Evolutionary conservation across 2,888 invertebrate genomes (phyloP).

Genomic region (Mayetiola destructor): DNA sequence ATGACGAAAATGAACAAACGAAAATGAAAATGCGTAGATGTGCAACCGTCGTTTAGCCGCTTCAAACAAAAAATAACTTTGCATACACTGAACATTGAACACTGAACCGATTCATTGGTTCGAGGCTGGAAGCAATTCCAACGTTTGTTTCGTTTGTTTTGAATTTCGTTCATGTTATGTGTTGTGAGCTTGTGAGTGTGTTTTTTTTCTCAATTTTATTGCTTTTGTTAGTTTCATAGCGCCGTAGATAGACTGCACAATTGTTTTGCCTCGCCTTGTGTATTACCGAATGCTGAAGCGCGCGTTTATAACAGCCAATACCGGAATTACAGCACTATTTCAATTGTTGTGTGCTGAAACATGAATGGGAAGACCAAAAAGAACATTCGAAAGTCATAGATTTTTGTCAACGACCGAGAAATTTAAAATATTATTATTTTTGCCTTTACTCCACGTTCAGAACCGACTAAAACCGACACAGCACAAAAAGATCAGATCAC

Average conservation of each 20-base stretch:
- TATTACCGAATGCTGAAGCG: background rate
- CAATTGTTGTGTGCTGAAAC: constrained; percentile 10
- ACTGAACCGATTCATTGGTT: too few relatives aligned
- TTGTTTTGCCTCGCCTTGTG: too few relatives aligned
- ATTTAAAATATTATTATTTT: too few relatives aligned
- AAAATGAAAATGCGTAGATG: background rate
- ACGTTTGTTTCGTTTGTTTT: too few relatives aligned
- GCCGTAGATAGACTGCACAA: background rate
- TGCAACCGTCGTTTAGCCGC: background rate
- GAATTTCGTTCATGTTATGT: too few relatives aligned
- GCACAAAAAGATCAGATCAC: too few relatives aligned
- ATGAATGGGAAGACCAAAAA: background rate
- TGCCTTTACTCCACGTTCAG: too few relatives aligned
- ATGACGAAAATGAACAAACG: too few relatives aligned
- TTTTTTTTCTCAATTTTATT: background rate
- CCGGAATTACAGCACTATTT: constrained; percentile 6
- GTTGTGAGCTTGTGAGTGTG: background rate
- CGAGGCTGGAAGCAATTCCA: too few relatives aligned
- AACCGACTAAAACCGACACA: too few relatives aligned
- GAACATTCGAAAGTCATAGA: too few relatives aligned
- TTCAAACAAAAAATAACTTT: background rate
- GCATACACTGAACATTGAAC: background rate
- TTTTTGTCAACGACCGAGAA: too few relatives aligned
- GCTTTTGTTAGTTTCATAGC: background rate
- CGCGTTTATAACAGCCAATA: background rate